Evolutionary conservation across 92 coral and sea anemone genomes (phyloP), one percentile per base, ranked within the genome.

Genomic region (Zoanthus sansibaricus): DNA sequence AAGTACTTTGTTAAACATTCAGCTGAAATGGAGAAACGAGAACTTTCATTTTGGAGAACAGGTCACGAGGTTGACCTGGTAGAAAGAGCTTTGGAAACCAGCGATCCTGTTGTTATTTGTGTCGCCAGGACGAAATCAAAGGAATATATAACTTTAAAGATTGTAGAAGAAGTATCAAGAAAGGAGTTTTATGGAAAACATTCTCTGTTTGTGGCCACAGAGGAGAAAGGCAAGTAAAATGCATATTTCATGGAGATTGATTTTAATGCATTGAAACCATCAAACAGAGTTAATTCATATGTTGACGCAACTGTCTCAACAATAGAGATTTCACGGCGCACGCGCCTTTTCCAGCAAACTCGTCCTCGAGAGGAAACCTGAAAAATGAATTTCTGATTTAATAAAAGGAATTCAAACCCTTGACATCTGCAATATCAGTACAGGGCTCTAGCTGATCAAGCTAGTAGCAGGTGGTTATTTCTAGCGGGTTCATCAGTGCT

Each of bases 21-120:
- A 8, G 12, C 13, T 16, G 56, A 66, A 45, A 80, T 80, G 85
- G 73, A 25, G 20, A 64, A 21, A 17, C 45, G 45, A 31, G 95
- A 94, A 79, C 15, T 87, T 86, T 91, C 94, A 12, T 91, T 93
- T 76, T 79, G 68, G 79, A 84, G 90, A 68, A 58, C 90, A 8
- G 86, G 90, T 42, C 90, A 89, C 45, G 88, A 89, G 20, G 93
- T 93, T 46, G 94, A 91, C 76, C 58, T 94, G 55, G 92, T 93
- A 17, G 93, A 91, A 82, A 88, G 70, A 52, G 83, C 90, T 30
- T 48, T 91, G 88, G 87, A 75, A 17, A 69, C 6, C 13, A 79
- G 16, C 37, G 78, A 72, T 47, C 80, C 87, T 9, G 90, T 92
- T 68, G 93, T 84, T 30, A 54, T 93, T 11, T 94, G 98, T 62